Evolutionary conservation across 2,888 invertebrate species (phyloP), one percentile per base, ranked within the genome.

Genomic region (Erynnis tages): DNA sequence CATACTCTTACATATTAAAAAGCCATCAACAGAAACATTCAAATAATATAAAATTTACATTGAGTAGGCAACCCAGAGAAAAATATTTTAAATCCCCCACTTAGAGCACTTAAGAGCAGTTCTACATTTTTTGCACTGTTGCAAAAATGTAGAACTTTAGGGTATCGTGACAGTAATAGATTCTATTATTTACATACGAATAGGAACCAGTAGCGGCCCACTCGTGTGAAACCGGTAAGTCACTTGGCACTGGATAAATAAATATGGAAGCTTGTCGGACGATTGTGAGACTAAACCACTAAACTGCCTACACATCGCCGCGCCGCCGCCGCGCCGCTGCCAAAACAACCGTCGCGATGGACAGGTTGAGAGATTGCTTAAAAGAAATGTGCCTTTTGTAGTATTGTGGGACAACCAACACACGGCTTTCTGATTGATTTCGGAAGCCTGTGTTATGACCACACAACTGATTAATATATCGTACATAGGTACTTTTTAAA

Each of bases 251-350:
- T 73, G 73, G 73, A 69, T 78, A 75, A 75, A 79, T 87, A 80
- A 85, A 87, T 87, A 88, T 86, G 87, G 86, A 82, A 86, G 82
- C 82, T 84, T 85, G 88, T 76, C 71, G 66, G 57, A 65, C 65
- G 76, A 72, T 77, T 78, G 76, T 80, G 79, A 72, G 78, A 79
- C 79, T 72, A 76, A 77, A 79, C 84, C 80, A 79, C 79, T 72
- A 76, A 77, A 79, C 84, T 80, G 76, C 88, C 87, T 83, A 87
- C 87, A 81, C 84, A 66, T 65, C 59, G 59, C 53, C n/a, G n/a
- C n/a, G 76, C 88, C 87, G 82, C 87, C 87, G 80, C 84, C 65
- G 65, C 59, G 59, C 53, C 61, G 55, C 57, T 58, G 61, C 52
- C 62, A 58, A 54, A 46, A 48, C 54, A 50, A 58, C 49, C 41